A percentile compares a stretch with the other conserved stretches of the same genome.
phyloP scores from a whole-genome alignment of 2,888 invertebrate species.

The Drosophila subquinaria region DNA sequence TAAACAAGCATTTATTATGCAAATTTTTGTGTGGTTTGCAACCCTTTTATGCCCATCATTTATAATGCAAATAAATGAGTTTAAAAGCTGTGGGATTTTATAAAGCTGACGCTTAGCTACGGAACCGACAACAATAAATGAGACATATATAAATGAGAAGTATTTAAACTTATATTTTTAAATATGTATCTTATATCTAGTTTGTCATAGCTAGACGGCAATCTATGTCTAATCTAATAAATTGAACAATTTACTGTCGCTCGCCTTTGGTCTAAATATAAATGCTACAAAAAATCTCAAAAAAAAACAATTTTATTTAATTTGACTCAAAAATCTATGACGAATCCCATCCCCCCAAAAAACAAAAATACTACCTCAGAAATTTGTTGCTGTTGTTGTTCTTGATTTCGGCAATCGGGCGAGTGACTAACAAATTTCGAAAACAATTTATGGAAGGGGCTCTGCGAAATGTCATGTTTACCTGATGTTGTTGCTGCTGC shows the following conservation, averaged over 20 bases:
- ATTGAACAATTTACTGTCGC: conserved; percentile 56
- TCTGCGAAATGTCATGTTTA: conserved; percentile 19
- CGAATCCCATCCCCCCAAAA: conserved; percentile 23
- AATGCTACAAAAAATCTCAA: conserved; percentile 45
- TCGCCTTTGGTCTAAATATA: conserved; percentile 43
- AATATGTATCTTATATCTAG: conserved; percentile 8
- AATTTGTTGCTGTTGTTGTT: conserved; percentile 18
- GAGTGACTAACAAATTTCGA: conserved; percentile 47
- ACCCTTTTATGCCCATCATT: conserved; percentile 41
- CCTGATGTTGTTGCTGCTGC: conserved; percentile 17
- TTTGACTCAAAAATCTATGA: conserved; percentile 28
- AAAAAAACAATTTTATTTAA: conserved; percentile 12
- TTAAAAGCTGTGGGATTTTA: conserved; percentile 23
- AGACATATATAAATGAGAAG: not conserved
- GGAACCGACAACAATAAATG: conserved; percentile 7
- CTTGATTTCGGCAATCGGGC: conserved; percentile 34
- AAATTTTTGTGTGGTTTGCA: conserved; percentile 44
- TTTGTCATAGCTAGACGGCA: conserved; percentile 16
- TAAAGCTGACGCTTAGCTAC: conserved; percentile 12
- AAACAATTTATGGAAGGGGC: conserved; percentile 32
- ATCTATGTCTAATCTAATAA: conserved; percentile 54
- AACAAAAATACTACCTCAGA: conserved; percentile 13
- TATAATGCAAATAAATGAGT: conserved; percentile 47
- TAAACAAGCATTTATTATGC: conserved; percentile 62
- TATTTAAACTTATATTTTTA: conserved; percentile 3